These are phyloP conservation scores for Lithobates sylvaticus DNA, from an alignment of 2,797 vertebrate genomes.

Conservation along the genomic window DNA sequence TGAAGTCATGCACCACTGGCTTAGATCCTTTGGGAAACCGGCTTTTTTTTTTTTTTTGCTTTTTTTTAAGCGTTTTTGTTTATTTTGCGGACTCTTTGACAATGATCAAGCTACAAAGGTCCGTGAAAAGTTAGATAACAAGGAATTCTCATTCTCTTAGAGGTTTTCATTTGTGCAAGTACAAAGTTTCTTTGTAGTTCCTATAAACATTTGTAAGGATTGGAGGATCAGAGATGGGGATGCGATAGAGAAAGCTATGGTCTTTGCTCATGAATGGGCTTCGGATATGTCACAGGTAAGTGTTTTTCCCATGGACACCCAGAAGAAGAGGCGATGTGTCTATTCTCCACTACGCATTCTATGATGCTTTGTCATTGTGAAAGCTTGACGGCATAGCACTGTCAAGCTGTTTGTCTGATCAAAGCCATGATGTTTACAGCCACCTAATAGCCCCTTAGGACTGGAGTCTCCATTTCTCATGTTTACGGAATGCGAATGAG, in stretches of 20 bases:
- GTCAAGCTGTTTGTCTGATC: slow-evolving; percentile 70
- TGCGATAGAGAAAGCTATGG: slow-evolving; percentile 45
- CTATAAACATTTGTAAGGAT: slow-evolving; percentile 58
- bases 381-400: slow-evolving; percentile 59
- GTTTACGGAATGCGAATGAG: slow-evolving; percentile 68
- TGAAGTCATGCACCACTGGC: not conserved
- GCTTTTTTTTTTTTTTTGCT: not conserved
- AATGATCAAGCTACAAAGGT: slow-evolving; percentile 41
- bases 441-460: slow-evolving; percentile 65
- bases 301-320: slow-evolving; percentile 62
- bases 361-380: slow-evolving; percentile 62
- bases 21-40: slow-evolving; percentile 47
- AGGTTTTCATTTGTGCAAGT: slow-evolving; percentile 18
- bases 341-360: slow-evolving; percentile 57
- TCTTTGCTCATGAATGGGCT: slow-evolving; percentile 44
- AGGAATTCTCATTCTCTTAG: slow-evolving; percentile 35
- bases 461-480: slow-evolving; percentile 68
- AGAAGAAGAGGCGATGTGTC: slow-evolving; percentile 53
- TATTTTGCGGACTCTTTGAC: slow-evolving; percentile 46
- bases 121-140: slow-evolving; percentile 32
- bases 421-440: slow-evolving; percentile 73
- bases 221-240: slow-evolving; percentile 56
- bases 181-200: slow-evolving; percentile 53
- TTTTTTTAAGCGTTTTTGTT: not conserved
- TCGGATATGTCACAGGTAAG: slow-evolving; percentile 1